phyloP scores from a whole-genome alignment of 1,140 invertebrate genomes.

The Dendrolimus punctatus region DNA sequence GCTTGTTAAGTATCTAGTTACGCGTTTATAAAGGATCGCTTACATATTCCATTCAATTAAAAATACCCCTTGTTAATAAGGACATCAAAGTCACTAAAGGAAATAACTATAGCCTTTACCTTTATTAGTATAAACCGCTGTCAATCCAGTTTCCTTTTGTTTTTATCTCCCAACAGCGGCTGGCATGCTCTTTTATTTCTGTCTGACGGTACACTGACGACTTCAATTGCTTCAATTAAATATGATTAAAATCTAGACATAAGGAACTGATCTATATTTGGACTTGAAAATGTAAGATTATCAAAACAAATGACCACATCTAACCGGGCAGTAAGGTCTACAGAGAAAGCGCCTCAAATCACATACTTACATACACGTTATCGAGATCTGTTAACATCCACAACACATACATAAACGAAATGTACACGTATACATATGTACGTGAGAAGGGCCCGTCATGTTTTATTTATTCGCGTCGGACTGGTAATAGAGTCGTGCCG shows the following conservation, averaged over 20 bases:
- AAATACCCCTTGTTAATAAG: too few species aligned
- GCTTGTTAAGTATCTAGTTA: too few species aligned
- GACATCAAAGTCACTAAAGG: too few species aligned
- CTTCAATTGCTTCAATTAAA: slow-evolving; percentile 18
- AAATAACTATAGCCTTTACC: too few species aligned
- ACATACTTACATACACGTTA: slow-evolving; percentile 34
- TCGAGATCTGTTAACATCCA: slow-evolving; percentile 56
- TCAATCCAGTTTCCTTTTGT: slow-evolving; percentile 7
- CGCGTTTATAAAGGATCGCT: too few species aligned
- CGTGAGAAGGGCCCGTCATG: slow-evolving; percentile 67
- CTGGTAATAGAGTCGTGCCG: slow-evolving; percentile 68
- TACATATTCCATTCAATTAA: too few species aligned
- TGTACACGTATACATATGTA: slow-evolving; percentile 48
- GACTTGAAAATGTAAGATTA: slow-evolving; percentile 1
- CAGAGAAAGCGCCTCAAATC: slow-evolving; percentile 50
- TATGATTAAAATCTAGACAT: slow-evolving; percentile 13
- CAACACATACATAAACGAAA: slow-evolving; percentile 32
- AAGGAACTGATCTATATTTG: slow-evolving; percentile 2
- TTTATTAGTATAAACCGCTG: neutral
- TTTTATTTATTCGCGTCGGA: slow-evolving; percentile 69
- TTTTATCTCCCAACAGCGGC: slow-evolving; percentile 3
- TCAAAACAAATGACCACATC: slow-evolving; percentile 23
- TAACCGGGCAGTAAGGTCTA: slow-evolving; percentile 14
- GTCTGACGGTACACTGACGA: slow-evolving; percentile 10
- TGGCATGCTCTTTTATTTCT: slow-evolving; percentile 12